Evolutionary conservation across 1,140 invertebrate genomes (phyloP).

Genomic region (Danaus melanippus): DNA sequence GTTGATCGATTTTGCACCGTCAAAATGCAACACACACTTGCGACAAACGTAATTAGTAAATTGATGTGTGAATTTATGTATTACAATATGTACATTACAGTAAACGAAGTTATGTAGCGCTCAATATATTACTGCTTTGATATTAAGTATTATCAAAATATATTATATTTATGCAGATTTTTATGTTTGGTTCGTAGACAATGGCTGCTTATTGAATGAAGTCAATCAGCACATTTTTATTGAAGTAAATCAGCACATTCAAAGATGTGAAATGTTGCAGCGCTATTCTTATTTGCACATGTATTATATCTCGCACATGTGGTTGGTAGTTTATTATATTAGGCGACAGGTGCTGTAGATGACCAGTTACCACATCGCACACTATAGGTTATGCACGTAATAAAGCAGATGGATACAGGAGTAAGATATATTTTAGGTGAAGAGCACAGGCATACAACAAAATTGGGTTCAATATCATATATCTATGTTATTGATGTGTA

Average conservation of each 20-base stretch:
- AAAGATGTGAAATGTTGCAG: conserved; percentile 55
- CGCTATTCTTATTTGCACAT: conserved; percentile 52
- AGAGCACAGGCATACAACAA: conserved; percentile 40
- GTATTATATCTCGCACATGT: conserved; percentile 55
- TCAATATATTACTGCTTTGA: conserved; percentile 62
- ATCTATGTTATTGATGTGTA: conserved; percentile 7
- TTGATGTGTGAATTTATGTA: conserved; percentile 29
- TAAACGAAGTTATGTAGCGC: conserved; percentile 22
- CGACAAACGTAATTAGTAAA: conserved; percentile 38
- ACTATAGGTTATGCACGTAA: conserved; percentile 39
- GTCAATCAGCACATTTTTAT: too few relatives aligned
- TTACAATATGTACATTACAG: conserved; percentile 11
- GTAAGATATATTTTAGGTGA: conserved; percentile 33
- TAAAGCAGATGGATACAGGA: conserved; percentile 14
- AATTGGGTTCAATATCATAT: conserved; percentile 15
- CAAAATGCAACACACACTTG: conserved; percentile 54
- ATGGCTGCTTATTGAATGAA: too few relatives aligned
- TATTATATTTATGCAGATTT: conserved; percentile 1
- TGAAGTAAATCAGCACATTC: conserved; percentile 3
- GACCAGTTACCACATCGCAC: conserved; percentile 56
- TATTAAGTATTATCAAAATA: conserved; percentile 14
- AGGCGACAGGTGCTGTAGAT: conserved; percentile 55
- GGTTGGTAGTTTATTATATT: conserved; percentile 23
- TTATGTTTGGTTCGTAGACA: background rate
- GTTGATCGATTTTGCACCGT: conserved; percentile 73